Conservation (phyloP, 2,888 invertebrate species). For the Antheraea yamamai region DNA sequence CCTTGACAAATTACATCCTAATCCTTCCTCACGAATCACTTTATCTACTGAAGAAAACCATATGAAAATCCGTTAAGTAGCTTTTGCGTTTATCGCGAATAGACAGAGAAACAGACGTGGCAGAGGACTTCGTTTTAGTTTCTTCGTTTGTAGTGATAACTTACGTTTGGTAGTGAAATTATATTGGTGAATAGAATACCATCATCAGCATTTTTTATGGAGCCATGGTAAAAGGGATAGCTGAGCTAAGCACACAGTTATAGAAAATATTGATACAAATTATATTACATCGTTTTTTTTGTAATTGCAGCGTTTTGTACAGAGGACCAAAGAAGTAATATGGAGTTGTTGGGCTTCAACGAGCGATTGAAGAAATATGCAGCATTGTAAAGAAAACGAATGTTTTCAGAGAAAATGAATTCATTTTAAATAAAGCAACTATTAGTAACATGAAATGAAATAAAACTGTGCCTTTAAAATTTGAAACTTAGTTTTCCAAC, state of each 20-base stretch:
- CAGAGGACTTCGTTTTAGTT: too few relatives aligned
- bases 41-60: too few relatives aligned
- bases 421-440: neutral
- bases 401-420: neutral
- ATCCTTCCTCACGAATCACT: too few relatives aligned
- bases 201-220: too few relatives aligned
- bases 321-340: conserved; percentile 56
- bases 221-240: neutral
- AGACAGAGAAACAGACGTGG: too few relatives aligned
- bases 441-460: neutral
- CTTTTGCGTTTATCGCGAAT: too few relatives aligned
- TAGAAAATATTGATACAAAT: neutral
- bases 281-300: neutral
- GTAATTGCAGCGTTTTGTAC: conserved; percentile 66
- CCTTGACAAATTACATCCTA: too few relatives aligned
- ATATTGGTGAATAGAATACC: too few relatives aligned
- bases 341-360: conserved; percentile 58
- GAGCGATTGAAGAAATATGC: conserved; percentile 49
- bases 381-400: conserved; percentile 29
- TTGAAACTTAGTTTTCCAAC: neutral
- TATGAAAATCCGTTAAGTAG: too few relatives aligned
- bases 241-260: neutral
- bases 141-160: too few relatives aligned
- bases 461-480: neutral
- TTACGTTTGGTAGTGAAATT: too few relatives aligned